Evolutionary conservation across 2,113 vertebrate species (phyloP).

Genomic region (Toxostoma redivivum): DNA sequence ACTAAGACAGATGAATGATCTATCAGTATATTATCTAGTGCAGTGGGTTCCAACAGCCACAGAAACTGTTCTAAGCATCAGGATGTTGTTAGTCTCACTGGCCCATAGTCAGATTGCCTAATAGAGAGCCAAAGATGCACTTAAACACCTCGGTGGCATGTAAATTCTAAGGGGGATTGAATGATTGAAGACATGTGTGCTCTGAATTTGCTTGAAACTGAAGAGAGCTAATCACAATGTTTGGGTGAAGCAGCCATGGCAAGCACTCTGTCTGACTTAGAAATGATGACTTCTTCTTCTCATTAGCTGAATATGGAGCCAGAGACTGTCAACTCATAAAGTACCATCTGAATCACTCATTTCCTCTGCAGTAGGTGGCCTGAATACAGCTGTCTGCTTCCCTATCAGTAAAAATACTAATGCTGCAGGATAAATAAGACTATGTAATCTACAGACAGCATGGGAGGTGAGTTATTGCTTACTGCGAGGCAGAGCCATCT

Average conservation of each 20-base stretch:
- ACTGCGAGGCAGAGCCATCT: neutral
- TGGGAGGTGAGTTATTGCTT: neutral
- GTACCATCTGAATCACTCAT: neutral
- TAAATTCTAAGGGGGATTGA: neutral
- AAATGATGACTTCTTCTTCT: neutral
- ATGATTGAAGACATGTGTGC: neutral
- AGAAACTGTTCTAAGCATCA: neutral
- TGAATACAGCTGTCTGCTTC: neutral
- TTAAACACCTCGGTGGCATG: neutral
- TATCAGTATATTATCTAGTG: neutral
- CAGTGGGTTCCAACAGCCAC: neutral
- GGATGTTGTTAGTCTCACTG: neutral
- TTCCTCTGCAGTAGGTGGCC: neutral
- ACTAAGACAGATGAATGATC: neutral
- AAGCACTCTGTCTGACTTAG: neutral
- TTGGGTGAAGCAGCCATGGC: neutral
- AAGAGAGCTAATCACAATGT: neutral
- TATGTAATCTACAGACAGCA: neutral
- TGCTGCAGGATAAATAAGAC: neutral
- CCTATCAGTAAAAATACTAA: neutral
- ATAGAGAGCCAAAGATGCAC: neutral
- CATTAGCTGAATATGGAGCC: neutral
- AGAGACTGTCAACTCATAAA: neutral
- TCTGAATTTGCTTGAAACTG: neutral
- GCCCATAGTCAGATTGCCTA: neutral